These are phyloP conservation scores for Unio pictorum DNA, from an alignment of 2,888 invertebrate genomes.

Conservation along the genomic window DNA sequence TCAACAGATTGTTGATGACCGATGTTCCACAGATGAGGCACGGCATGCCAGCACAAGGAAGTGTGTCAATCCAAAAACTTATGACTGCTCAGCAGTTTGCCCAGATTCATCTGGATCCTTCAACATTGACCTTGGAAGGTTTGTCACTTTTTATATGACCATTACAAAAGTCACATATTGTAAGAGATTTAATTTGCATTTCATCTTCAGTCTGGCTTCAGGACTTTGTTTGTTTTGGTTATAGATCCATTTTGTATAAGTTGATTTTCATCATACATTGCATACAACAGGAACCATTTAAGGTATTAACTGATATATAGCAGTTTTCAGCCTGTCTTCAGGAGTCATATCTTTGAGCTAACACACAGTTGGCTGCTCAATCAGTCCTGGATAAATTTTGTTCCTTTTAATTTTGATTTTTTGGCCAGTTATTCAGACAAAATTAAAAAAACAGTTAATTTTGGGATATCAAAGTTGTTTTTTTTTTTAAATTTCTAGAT, in stretches of 20 bases:
- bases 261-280: too few species aligned
- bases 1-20: slow-evolving; percentile 55
- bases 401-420: too few species aligned
- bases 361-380: too few species aligned
- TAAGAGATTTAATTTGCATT: too few species aligned
- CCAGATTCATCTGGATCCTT: slow-evolving; percentile 35
- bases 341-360: too few species aligned
- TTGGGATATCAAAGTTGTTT: background rate
- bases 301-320: too few species aligned
- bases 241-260: too few species aligned
- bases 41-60: slow-evolving; percentile 40
- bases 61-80: slow-evolving; percentile 46
- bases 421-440: background rate
- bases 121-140: slow-evolving; percentile 34
- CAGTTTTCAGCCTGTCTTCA: too few species aligned
- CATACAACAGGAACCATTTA: too few species aligned
- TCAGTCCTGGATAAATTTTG: too few species aligned
- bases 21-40: slow-evolving; percentile 49
- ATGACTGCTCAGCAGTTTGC: slow-evolving; percentile 52
- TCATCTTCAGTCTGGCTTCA: too few species aligned
- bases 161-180: background rate
- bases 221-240: too few species aligned
- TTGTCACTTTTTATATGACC: slow-evolving; percentile 4
- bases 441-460: background rate
- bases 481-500: slow-evolving; percentile 41